These are phyloP conservation scores for Tolypeutes matacus DNA, from an alignment of 2,797 vertebrate species.

Conservation along the genomic window DNA sequence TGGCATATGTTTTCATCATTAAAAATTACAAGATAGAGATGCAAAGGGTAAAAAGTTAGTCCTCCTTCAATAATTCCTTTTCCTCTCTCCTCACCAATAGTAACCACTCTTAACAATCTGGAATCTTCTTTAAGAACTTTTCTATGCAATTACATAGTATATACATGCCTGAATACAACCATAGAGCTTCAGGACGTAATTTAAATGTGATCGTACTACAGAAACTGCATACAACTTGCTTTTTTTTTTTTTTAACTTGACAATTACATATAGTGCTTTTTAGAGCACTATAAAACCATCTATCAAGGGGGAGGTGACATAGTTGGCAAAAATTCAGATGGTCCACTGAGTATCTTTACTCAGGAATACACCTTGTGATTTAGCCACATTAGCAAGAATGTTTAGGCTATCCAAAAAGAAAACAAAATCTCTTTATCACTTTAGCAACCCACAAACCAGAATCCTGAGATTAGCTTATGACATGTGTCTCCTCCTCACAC, in stretches of 20 bases:
- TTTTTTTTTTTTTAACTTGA: not conserved
- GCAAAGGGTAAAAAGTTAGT: not conserved
- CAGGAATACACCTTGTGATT: not conserved
- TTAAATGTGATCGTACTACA: not conserved
- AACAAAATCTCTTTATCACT: not conserved
- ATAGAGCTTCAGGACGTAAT: not conserved
- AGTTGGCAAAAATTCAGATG: not conserved
- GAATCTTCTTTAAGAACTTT: not conserved
- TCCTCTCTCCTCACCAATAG: not conserved
- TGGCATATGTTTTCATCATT: not conserved
- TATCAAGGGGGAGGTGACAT: not conserved
- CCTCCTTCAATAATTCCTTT: not conserved
- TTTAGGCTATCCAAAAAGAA: not conserved
- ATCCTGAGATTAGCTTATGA: not conserved
- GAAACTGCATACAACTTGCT: not conserved
- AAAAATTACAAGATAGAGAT: not conserved
- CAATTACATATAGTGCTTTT: not conserved
- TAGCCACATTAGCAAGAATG: not conserved
- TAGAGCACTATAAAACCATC: not conserved
- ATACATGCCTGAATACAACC: not conserved
- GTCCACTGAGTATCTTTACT: not conserved
- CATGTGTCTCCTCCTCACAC: not conserved
- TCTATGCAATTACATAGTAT: not conserved
- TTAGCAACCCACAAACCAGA: not conserved
- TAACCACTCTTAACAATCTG: not conserved